Evolutionary conservation across 2,113 vertebrate genomes (phyloP).

Genomic region (Chaetura pelagica): DNA sequence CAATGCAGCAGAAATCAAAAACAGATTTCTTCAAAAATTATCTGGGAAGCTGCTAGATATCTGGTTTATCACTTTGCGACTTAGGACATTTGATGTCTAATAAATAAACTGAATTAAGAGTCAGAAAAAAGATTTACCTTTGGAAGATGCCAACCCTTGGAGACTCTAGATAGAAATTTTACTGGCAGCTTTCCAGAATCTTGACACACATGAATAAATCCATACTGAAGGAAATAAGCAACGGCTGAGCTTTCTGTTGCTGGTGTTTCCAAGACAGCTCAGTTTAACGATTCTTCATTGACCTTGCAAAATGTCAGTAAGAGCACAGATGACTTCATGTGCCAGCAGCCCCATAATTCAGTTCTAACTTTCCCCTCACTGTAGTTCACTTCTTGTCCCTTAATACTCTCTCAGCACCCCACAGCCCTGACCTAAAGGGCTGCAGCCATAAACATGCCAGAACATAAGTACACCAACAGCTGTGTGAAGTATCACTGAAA

Average conservation of each 20-base stretch:
- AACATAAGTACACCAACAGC: background rate
- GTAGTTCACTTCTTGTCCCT: background rate
- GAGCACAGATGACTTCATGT: constrained; percentile 5
- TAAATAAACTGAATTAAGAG: background rate
- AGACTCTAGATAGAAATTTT: background rate
- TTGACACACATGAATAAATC: background rate
- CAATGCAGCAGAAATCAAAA: background rate
- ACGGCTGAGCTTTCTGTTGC: background rate
- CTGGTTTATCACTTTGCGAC: background rate
- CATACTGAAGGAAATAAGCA: background rate
- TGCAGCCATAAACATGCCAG: background rate
- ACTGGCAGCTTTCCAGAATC: background rate
- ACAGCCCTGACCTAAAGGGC: background rate
- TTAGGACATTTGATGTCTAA: background rate
- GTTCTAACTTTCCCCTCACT: background rate
- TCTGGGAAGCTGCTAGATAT: background rate
- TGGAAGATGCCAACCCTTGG: background rate
- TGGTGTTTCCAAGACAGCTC: background rate
- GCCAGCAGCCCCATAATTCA: background rate
- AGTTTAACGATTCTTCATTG: background rate
- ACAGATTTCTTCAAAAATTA: background rate
- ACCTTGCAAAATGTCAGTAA: background rate
- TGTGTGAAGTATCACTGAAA: background rate
- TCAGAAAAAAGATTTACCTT: background rate
- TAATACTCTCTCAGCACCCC: background rate